Evolutionary conservation across 2,113 vertebrate genomes (phyloP).

Genomic region (Coregonus clupeaformis): DNA sequence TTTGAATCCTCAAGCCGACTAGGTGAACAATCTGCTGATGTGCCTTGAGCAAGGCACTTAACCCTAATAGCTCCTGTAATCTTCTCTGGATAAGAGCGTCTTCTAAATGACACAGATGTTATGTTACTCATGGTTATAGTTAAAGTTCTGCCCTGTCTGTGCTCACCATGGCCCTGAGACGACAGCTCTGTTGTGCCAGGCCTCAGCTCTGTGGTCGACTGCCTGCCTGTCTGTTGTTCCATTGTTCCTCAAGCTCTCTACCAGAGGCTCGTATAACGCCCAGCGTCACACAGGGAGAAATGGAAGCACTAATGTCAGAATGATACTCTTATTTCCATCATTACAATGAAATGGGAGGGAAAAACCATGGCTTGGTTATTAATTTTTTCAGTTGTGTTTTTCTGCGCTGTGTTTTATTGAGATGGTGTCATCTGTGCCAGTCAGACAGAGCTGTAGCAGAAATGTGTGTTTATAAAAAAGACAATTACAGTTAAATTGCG

Average conservation of each 20-base stretch:
- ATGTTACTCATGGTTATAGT: not conserved
- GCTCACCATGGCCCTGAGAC: not conserved
- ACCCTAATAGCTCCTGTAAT: too few species aligned
- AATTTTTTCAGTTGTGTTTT: slow-evolving; percentile 46
- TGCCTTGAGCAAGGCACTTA: too few species aligned
- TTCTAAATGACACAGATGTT: too few species aligned
- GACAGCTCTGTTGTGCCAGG: not conserved
- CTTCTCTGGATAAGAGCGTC: too few species aligned
- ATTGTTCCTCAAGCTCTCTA: slow-evolving; percentile 46
- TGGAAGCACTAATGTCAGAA: slow-evolving; percentile 71
- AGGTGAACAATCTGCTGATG: too few species aligned
- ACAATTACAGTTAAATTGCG: too few species aligned
- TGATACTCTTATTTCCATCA: slow-evolving; percentile 78
- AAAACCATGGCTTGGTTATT: slow-evolving; percentile 59
- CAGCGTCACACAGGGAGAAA: slow-evolving; percentile 52
- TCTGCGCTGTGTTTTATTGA: slow-evolving; percentile 62
- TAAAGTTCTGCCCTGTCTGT: not conserved
- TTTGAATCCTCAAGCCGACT: too few species aligned
- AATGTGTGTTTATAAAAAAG: too few species aligned
- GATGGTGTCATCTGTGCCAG: slow-evolving; percentile 62
- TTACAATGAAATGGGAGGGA: slow-evolving; percentile 67
- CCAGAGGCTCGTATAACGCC: slow-evolving; percentile 48
- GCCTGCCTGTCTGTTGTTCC: slow-evolving; percentile 46
- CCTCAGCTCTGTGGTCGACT: slow-evolving; percentile 21
- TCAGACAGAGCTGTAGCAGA: slow-evolving; percentile 42